A percentile compares a stretch with the other conserved stretches of the same genome.
Conservation (phyloP, 1,140 invertebrate genomes). For the Drosophila cardini region DNA sequence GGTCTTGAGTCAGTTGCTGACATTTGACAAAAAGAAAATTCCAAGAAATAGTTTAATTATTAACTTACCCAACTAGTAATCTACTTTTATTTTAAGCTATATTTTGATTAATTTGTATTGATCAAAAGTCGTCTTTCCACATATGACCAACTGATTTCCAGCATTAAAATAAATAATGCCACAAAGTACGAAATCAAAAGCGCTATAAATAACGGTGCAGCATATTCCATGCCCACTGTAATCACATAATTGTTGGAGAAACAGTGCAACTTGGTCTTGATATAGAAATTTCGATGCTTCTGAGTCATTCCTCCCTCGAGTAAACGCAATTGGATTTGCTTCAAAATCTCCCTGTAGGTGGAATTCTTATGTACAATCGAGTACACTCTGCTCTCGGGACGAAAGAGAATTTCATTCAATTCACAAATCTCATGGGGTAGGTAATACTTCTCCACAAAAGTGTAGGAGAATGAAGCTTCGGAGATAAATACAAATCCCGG, state of each 20-base stretch:
- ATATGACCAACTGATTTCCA: slow-evolving; percentile 59
- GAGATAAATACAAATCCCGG: slow-evolving; percentile 75
- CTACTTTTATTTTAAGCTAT: not conserved
- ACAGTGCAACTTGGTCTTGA: slow-evolving; percentile 65
- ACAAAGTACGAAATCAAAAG: slow-evolving; percentile 57
- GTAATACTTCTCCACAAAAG: slow-evolving; percentile 68
- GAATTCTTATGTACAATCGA: slow-evolving; percentile 63
- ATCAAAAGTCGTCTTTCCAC: slow-evolving; percentile 3
- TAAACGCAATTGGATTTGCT: slow-evolving; percentile 57
- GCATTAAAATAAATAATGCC: slow-evolving; percentile 47
- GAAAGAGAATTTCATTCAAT: slow-evolving; percentile 71
- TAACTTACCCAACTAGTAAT: slow-evolving; percentile 16
- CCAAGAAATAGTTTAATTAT: slow-evolving; percentile 19
- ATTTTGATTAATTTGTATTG: not conserved
- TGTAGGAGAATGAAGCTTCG: slow-evolving; percentile 68
- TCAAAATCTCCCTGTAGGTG: slow-evolving; percentile 67
- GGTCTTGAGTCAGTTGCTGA: not conserved
- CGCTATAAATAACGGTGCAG: slow-evolving; percentile 70
- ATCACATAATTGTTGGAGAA: slow-evolving; percentile 73
- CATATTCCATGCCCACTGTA: slow-evolving; percentile 80
- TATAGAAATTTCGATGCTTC: slow-evolving; percentile 64
- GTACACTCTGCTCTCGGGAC: slow-evolving; percentile 61
- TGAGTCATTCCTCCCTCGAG: slow-evolving; percentile 67
- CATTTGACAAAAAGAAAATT: not conserved
- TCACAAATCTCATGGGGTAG: slow-evolving; percentile 79